Evolutionary conservation across 2,888 invertebrate genomes (phyloP), one percentile per base, ranked within the genome.

Genomic region (Andrena hattorfiana): DNA sequence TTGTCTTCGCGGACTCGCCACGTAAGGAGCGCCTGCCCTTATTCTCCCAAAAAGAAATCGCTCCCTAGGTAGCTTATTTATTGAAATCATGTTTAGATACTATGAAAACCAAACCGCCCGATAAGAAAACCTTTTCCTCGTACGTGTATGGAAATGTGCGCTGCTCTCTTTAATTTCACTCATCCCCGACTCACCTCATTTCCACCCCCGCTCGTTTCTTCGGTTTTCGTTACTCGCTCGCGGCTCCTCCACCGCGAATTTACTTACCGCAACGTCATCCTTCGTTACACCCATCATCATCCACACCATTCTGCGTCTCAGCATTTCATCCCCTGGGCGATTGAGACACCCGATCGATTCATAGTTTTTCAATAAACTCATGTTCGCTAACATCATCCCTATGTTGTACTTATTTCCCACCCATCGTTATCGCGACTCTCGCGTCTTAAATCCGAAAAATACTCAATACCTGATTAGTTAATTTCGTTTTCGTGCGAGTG

Each of bases 51-150:
- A 89, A 91, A 89, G 87, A 86, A 90, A 89, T 87, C 90, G 91
- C 90, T 92, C 92, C 92, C 87, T 93, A 93, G 93, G 90, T 93
- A 93, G 93, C 91, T 93, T 93, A 93, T 93, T 93, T 93, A 93
- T 93, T 93, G 91, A 93, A 93, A 92, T 91, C 92, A 91, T 86
- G 87, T 91, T 92, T 92, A 92, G 91, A 82, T 92, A 90, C 79
- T 85, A 88, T 68, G 82, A 73, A 85, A 80, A 82, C 88, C 86
- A 83, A 86, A 85, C 85, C 81, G 82, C 80, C 85, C 77, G 80
- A 80, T 73, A 85, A 64, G 54, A 79, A 75, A 42, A 26, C 76
- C 75, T 84, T 85, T 78, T 72, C 79, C 82, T 84, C 67, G 70
- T 87, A 84, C 72, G 76, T 86, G 81, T 76, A 85, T 78, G 86